These are phyloP conservation scores for Peromyscus nudipes DNA, from an alignment of 2,797 vertebrate species.

Conservation along the genomic window DNA sequence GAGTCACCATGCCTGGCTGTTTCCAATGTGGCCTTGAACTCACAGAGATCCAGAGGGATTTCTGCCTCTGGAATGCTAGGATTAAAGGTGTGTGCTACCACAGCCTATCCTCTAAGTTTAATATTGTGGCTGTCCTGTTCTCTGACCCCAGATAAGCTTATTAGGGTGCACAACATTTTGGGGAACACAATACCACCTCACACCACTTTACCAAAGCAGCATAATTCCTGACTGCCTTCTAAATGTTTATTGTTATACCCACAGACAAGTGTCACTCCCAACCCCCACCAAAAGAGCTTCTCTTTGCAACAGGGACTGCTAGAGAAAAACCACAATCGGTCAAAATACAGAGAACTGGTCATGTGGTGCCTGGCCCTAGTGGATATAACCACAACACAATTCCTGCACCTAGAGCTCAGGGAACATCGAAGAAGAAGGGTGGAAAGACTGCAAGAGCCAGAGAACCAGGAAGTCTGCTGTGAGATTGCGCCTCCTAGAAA, in stretches of 20 bases:
- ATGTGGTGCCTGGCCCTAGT: too few relatives aligned
- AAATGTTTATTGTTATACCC: background rate
- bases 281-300: background rate
- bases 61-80: too few relatives aligned
- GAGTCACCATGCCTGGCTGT: too few relatives aligned
- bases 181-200: too few relatives aligned
- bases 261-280: background rate
- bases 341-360: background rate
- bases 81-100: too few relatives aligned
- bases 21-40: too few relatives aligned
- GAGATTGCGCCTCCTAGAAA: background rate
- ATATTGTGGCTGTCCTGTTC: too few relatives aligned
- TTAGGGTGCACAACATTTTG: too few relatives aligned
- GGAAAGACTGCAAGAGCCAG: background rate
- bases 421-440: background rate
- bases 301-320: background rate
- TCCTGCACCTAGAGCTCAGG: background rate
- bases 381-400: background rate
- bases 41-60: too few relatives aligned
- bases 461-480: background rate
- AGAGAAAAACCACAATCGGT: background rate
- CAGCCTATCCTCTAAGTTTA: too few relatives aligned
- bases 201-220: too few relatives aligned
- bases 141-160: too few relatives aligned
- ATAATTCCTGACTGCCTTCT: background rate